Evolutionary conservation across 2,113 vertebrate genomes (phyloP).

Genomic region (Larimichthys polyactis): DNA sequence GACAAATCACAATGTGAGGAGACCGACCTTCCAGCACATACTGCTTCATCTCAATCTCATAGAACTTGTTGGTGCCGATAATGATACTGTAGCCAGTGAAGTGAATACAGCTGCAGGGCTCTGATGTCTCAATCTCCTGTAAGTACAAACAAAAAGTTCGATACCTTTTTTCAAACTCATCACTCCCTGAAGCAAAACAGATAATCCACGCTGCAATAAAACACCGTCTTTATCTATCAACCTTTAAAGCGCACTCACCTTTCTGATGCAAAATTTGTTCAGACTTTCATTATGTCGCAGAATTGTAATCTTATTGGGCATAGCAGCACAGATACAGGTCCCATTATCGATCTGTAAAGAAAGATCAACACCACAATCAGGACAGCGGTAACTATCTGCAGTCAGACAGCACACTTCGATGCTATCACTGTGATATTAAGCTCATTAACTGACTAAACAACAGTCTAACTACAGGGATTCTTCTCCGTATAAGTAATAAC

Average conservation of each 20-base stretch:
- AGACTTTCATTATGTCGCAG: constrained; percentile 95
- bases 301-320: constrained; percentile 95
- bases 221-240: background rate
- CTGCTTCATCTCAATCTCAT: constrained; percentile 99
- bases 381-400: constrained; percentile 21
- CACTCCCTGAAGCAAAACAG: background rate
- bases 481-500: background rate
- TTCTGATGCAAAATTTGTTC: constrained; percentile 97
- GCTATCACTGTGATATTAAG: constrained; percentile 28
- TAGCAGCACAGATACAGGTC: constrained; percentile 96
- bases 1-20: constrained; percentile 16
- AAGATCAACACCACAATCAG: constrained; percentile 33
- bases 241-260: constrained; percentile 83
- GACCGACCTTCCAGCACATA: constrained; percentile 93
- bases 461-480: constrained; percentile 13
- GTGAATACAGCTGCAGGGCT: constrained; percentile 99
- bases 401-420: constrained; percentile 26
- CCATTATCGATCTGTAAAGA: constrained; percentile 91
- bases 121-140: constrained; percentile 98
- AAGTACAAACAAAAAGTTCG: constrained; percentile 38
- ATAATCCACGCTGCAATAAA: constrained; percentile 2
- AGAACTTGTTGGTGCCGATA: constrained; percentile 99
- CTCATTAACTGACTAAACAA: constrained; percentile 48
- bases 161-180: background rate
- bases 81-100: constrained; percentile 98